Evolutionary conservation across 2,797 vertebrate genomes (phyloP).

Genomic region (Gambusia yucatana): DNA sequence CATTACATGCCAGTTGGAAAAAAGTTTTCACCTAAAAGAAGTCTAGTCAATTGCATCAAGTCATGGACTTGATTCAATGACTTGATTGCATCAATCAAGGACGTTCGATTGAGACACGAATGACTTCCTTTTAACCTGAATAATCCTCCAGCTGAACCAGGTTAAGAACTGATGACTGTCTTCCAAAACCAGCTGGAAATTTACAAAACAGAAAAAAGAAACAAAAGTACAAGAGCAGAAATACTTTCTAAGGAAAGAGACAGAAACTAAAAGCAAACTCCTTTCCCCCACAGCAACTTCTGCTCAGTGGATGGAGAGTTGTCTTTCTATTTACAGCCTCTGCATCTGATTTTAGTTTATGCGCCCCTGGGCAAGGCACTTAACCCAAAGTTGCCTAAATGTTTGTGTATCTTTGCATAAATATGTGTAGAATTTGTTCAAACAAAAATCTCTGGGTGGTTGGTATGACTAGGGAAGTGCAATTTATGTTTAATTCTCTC

Average conservation of each 20-base stretch:
- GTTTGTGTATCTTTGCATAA: background rate
- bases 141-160: background rate
- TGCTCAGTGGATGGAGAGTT: background rate
- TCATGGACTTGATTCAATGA: background rate
- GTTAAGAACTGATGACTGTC: background rate
- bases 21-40: background rate
- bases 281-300: background rate
- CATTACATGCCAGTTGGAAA: background rate
- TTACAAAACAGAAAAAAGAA: background rate
- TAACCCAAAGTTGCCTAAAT: background rate
- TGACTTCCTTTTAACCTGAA: background rate
- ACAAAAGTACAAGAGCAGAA: background rate
- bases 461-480: background rate
- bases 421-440: background rate
- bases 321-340: background rate
- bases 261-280: background rate
- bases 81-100: too few relatives aligned
- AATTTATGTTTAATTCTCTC: background rate
- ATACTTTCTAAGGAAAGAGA: background rate
- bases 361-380: background rate
- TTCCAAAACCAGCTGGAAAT: background rate
- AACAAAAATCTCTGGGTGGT: background rate
- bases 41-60: background rate
- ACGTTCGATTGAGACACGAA: background rate
- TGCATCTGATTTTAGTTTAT: background rate